Percentiles rank a stretch among this genome's conserved stretches.
These are phyloP conservation scores for Lepidocyrtoides sp. DNA, from an alignment of 2,888 invertebrate genomes.

Conservation along the genomic window DNA sequence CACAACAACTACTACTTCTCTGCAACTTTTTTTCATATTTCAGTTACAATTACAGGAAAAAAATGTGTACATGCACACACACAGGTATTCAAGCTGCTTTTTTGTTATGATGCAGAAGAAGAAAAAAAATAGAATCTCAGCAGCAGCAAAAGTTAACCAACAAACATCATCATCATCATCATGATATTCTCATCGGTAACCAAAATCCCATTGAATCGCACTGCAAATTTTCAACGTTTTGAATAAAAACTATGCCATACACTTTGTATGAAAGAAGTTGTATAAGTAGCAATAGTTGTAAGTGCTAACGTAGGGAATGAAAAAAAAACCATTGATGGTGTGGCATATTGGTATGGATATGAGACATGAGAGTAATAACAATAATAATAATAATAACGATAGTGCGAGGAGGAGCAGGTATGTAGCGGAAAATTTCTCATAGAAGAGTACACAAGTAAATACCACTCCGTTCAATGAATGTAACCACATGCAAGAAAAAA, in stretches of 20 bases:
- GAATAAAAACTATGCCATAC: conserved; percentile 62
- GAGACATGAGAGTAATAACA: not conserved
- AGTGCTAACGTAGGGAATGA: not conserved
- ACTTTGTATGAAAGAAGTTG: not conserved
- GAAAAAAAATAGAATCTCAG: conserved; percentile 43
- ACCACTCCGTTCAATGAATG: not conserved
- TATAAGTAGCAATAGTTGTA: not conserved
- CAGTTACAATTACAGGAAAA: conserved; percentile 7
- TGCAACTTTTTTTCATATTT: conserved; percentile 26
- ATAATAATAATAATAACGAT: not conserved
- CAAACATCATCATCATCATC: conserved; percentile 29
- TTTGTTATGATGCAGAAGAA: conserved; percentile 20
- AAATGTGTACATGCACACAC: not conserved
- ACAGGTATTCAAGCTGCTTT: conserved; percentile 32
- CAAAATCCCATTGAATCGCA: conserved; percentile 24
- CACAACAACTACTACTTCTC: conserved; percentile 25
- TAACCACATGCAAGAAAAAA: conserved; percentile 35
- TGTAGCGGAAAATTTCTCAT: conserved; percentile 13
- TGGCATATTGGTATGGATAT: not conserved
- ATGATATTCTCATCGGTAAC: not conserved
- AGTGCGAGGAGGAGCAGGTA: conserved; percentile 32
- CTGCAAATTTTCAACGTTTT: conserved; percentile 8
- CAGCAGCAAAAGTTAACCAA: conserved; percentile 39
- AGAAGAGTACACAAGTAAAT: not conserved
- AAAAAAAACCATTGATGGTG: conserved; percentile 38